Percentiles rank a stretch among this genome's conserved stretches.
phyloP scores from a whole-genome alignment of 2,797 vertebrate genomes.

The Zalophus californianus region DNA sequence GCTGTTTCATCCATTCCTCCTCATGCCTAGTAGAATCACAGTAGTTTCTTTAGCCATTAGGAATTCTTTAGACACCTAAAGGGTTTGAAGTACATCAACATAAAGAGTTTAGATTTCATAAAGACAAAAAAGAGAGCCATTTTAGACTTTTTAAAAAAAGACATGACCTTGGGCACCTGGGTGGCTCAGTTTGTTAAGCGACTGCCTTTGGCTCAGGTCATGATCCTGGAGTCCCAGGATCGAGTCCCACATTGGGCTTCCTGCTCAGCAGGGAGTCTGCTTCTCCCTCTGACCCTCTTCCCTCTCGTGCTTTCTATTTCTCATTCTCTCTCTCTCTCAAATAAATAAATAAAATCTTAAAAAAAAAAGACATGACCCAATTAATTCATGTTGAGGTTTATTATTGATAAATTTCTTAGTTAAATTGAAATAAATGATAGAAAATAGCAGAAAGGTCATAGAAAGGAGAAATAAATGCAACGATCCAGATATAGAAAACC shows the following conservation, averaged over 20 bases:
- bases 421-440: not conserved
- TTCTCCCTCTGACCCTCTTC: too few relatives aligned
- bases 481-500: not conserved
- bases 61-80: not conserved
- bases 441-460: too few relatives aligned
- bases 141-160: not conserved
- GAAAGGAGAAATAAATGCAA: not conserved
- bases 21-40: not conserved
- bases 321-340: too few relatives aligned
- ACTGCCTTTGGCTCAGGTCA: too few relatives aligned
- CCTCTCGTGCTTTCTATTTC: too few relatives aligned
- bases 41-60: not conserved
- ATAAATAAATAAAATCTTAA: too few relatives aligned
- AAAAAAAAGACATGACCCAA: too few relatives aligned
- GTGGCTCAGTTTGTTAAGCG: too few relatives aligned
- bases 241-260: too few relatives aligned
- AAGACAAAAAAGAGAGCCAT: not conserved
- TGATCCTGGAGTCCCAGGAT: too few relatives aligned
- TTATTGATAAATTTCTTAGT: not conserved
- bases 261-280: too few relatives aligned
- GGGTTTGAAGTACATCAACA: not conserved
- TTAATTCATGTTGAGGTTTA: not conserved
- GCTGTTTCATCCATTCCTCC: not conserved
- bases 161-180: too few relatives aligned
- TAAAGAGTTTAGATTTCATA: not conserved